Percentiles rank a stretch among this genome's conserved stretches.
Conservation (phyloP, 2,888 invertebrate genomes). For the Agrotis puta region DNA sequence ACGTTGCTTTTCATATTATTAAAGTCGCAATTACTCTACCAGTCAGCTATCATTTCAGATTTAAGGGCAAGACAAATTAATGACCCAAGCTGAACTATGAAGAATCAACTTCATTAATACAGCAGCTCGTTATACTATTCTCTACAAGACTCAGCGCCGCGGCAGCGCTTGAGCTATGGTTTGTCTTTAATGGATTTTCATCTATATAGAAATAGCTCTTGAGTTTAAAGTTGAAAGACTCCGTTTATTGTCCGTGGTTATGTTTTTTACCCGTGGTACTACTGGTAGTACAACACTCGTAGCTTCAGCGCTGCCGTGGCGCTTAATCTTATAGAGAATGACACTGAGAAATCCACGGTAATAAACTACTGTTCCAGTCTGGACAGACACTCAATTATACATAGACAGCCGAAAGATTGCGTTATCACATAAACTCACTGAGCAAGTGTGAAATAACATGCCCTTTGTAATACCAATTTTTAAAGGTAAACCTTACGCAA, state of each 20-base stretch:
- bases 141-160: too few relatives aligned
- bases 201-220: too few relatives aligned
- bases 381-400: conserved; percentile 58
- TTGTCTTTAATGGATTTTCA: too few relatives aligned
- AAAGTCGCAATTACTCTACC: conserved; percentile 43
- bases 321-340: too few relatives aligned
- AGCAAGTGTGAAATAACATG: conserved; percentile 73
- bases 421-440: conserved; percentile 66
- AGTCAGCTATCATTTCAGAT: conserved; percentile 29
- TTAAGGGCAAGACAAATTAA: conserved; percentile 46
- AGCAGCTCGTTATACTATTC: background rate
- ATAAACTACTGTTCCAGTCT: conserved; percentile 54
- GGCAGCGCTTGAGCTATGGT: too few relatives aligned
- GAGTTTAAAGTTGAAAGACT: too few relatives aligned
- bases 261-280: too few relatives aligned
- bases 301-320: too few relatives aligned
- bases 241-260: too few relatives aligned
- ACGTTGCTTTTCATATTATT: conserved; percentile 46
- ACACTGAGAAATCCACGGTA: conserved; percentile 35
- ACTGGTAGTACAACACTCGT: too few relatives aligned
- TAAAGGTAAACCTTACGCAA: conserved; percentile 81
- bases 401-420: conserved; percentile 72
- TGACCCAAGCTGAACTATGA: conserved; percentile 39
- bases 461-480: conserved; percentile 81
- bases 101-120: conserved; percentile 51